phyloP scores from a whole-genome alignment of 2,888 invertebrate species.

The Idaea dimidiata region DNA sequence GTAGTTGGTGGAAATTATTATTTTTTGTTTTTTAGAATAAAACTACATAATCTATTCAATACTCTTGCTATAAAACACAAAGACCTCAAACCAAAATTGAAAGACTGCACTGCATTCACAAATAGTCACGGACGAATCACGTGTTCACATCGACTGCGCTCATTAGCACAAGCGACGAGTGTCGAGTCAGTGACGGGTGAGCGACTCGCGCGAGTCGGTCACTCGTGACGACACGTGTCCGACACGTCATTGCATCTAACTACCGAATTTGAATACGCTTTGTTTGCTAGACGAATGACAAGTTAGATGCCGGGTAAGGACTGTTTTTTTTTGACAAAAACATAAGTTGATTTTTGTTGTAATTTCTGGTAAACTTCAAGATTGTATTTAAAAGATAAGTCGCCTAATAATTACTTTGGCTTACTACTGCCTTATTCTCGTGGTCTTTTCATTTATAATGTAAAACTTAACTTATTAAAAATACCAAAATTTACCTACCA shows the following conservation, averaged over 20 bases:
- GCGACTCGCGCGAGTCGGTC: conserved; percentile 19
- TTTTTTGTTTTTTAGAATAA: too few relatives aligned
- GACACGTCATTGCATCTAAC: conserved; percentile 11
- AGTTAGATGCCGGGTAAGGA: background rate
- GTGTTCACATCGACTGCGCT: background rate
- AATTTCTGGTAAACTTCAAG: too few relatives aligned
- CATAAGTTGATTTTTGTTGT: background rate
- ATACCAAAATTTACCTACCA: too few relatives aligned
- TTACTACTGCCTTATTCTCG: too few relatives aligned
- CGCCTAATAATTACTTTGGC: too few relatives aligned
- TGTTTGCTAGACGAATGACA: background rate
- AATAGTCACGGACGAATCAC: background rate
- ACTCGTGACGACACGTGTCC: conserved; percentile 22
- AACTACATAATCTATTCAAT: background rate
- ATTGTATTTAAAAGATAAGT: too few relatives aligned
- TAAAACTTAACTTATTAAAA: too few relatives aligned
- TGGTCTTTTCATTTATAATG: too few relatives aligned
- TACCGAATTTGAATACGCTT: conserved; percentile 1
- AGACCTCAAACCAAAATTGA: background rate
- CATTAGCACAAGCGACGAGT: conserved; percentile 3
- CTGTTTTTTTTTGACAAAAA: background rate
- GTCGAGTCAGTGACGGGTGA: conserved; percentile 15
- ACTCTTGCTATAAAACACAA: background rate
- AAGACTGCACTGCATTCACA: background rate
- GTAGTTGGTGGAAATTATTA: too few relatives aligned